Percentiles rank a stretch among this genome's conserved stretches.
phyloP scores from a whole-genome alignment of 2,888 invertebrate species.

The Lasioglossum pauxillum region DNA sequence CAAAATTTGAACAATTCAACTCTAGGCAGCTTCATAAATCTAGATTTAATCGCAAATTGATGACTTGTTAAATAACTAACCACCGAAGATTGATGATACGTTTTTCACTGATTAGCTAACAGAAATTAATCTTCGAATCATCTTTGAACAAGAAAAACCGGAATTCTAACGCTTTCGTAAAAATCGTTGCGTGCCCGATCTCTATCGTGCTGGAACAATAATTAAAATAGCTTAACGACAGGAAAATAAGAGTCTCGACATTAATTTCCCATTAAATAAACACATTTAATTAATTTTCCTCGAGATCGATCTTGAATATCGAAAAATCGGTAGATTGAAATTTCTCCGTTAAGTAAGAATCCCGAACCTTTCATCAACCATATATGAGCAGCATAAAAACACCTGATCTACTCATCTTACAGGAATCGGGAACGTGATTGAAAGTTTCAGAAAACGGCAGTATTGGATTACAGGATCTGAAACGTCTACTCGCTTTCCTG shows the following conservation, averaged over 20 bases:
- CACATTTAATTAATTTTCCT: not conserved
- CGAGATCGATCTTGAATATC: not conserved
- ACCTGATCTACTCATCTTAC: not conserved
- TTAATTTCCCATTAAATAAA: not conserved
- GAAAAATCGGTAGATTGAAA: not conserved
- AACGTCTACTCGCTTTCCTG: constrained; percentile 21
- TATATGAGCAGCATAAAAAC: not conserved
- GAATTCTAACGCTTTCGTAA: not conserved
- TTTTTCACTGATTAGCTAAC: not conserved
- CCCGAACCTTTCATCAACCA: not conserved
- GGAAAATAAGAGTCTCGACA: not conserved
- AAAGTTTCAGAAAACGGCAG: constrained; percentile 11
- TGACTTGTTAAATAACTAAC: not conserved
- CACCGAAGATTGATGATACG: not conserved
- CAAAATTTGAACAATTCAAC: not conserved
- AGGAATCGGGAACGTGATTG: constrained; percentile 14
- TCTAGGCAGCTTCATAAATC: not conserved
- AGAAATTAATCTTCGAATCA: not conserved
- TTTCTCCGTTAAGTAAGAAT: not conserved
- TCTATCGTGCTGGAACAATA: not conserved
- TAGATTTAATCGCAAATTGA: not conserved
- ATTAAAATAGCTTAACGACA: not conserved
- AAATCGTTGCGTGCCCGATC: not conserved
- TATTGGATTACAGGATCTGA: constrained; percentile 2
- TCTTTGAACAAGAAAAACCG: not conserved